Base-by-base conservation (phyloP, 2,888 invertebrate species). In the Mythimna impura region DNA sequence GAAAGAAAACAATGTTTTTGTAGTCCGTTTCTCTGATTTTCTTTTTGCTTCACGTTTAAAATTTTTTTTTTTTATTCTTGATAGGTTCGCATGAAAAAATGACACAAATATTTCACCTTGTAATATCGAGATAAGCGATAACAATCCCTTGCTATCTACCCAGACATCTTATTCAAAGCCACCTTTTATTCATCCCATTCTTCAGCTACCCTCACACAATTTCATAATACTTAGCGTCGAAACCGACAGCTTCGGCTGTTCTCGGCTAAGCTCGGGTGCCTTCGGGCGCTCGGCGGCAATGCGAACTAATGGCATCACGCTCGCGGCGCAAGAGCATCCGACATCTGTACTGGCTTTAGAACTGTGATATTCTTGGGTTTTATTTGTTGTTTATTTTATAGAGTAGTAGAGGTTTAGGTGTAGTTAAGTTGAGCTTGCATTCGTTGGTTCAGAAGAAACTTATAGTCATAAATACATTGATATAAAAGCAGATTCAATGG, bases 241-340 rank as follows among this genome's bases (percentile, higher is more conserved):
- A 71, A 71, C 61, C 75, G 81, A 76, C 83, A 84, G 81, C 83
- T 83, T 83, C 83, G 83, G 83, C 69, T 74, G 63, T 64, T 72
- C 76, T 83, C 77, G 72, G 78, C 76, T 67, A 70, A 73, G 67
- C 73, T 76, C 80, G 68, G 73, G 68, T 82, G 86, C 88, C 89
- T 76, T 83, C 83, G 88, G 89, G 89, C 87, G 77, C 70, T 89
- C 87, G 86, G 90, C 89, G 90, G 93, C 90, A 82, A 82, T 82
- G 83, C 87, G 90, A 89, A 90, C 91, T 92, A 93, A 93, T 91
- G 88, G 83, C 88, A 91, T 91, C 92, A 92, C 91, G 92, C 88
- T 84, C 76, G 82, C 82, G 82, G 86, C 80, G 81, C 78, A 57
- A 77, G 86, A 84, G 84, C 86, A 76, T 82, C 83, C 85, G 73